Evolutionary conservation across 2,797 vertebrate genomes (phyloP).

Genomic region (Myotis vivesi): DNA sequence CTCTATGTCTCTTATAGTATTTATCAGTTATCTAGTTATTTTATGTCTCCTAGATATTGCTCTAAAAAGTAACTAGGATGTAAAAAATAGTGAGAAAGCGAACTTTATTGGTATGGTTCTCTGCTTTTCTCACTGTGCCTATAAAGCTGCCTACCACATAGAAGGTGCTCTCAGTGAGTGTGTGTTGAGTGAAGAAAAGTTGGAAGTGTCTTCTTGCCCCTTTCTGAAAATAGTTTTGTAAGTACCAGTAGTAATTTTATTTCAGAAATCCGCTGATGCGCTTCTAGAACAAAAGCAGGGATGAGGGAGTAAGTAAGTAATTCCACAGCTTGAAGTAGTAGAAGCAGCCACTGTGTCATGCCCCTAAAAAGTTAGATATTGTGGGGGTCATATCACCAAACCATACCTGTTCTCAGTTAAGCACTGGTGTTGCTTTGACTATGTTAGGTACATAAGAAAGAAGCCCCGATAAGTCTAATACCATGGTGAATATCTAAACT

Average conservation of each 20-base stretch:
- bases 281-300: not conserved
- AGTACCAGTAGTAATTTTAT: not conserved
- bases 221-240: not conserved
- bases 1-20: not conserved
- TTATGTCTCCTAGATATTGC: not conserved
- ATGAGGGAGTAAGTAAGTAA: not conserved
- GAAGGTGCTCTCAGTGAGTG: not conserved
- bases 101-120: not conserved
- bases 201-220: not conserved
- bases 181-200: not conserved
- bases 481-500: not conserved
- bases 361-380: too few relatives aligned
- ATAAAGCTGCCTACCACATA: not conserved
- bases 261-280: not conserved
- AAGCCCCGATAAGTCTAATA: not conserved
- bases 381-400: too few relatives aligned
- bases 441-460: not conserved
- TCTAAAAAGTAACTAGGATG: not conserved
- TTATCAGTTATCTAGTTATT: not conserved
- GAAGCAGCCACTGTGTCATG: not conserved
- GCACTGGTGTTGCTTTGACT: not conserved
- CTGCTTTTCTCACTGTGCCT: not conserved
- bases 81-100: not conserved
- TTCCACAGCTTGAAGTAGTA: not conserved
- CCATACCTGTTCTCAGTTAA: not conserved